phyloP scores from a whole-genome alignment of 2,888 invertebrate species.

The Microchrysa polita region DNA sequence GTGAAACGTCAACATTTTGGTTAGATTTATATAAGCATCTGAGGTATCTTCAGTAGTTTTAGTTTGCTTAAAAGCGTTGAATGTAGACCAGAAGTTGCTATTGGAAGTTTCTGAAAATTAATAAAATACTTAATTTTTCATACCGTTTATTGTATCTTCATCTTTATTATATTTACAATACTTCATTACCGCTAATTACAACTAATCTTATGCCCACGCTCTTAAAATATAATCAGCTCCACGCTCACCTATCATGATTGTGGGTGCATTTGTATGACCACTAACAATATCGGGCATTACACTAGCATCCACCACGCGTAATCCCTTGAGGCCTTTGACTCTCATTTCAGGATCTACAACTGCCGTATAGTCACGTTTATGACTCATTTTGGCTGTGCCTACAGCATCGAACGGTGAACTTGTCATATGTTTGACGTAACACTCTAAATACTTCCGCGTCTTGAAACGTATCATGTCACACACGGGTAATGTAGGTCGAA shows the following conservation, averaged over 20 bases:
- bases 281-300: constrained; percentile 72
- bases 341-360: constrained; percentile 73
- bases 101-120: no score
- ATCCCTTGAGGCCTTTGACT: constrained; percentile 69
- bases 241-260: constrained; percentile 78
- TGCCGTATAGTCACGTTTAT: constrained; percentile 68
- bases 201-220: constrained; percentile 62
- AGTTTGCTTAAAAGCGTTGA: no score
- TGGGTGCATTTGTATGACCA: constrained; percentile 75
- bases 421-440: constrained; percentile 70
- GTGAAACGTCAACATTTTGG: no score
- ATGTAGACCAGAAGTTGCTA: no score
- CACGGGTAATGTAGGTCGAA: constrained; percentile 67
- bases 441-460: constrained; percentile 77
- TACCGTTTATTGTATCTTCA: no score
- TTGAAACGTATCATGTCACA: constrained; percentile 67
- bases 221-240: constrained; percentile 73
- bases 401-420: constrained; percentile 73
- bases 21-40: no score
- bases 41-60: no score
- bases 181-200: neutral
- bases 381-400: constrained; percentile 79
- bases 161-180: no score
- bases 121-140: no score
- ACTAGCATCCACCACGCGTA: constrained; percentile 76